Base-by-base conservation (phyloP, 2,888 invertebrate species). In the Bruchidius siliquastri region DNA sequence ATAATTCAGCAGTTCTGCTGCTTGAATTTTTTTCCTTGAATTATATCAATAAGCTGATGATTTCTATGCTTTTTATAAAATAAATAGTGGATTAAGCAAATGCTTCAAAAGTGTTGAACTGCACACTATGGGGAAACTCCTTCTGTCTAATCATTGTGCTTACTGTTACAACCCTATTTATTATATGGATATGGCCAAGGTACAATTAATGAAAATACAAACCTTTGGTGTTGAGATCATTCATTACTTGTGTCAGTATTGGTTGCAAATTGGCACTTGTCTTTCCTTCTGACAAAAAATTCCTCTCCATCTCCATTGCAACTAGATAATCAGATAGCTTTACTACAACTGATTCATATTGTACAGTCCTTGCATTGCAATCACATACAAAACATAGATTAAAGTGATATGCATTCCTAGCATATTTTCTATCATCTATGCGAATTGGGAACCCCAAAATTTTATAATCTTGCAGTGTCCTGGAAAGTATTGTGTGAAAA, bases 381-480 rank as follows among this genome's bases (percentile, higher is more conserved):
- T 96, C 95, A 83, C 96, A 97, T 0, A 98, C 96, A 84, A 98
- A 96, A 86, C 97, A 97, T 32, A 97, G 87, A 87, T 98, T 98
- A 88, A 98, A 98, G 76, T 97, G 93, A 82, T 96, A 95, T n/a
- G 96, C 95, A 87, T 98, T 98, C 72, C 98, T 89, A 20, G 93
- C 93, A 87, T 98, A 98, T 82, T 95, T 93, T 71, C 94, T 91
- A 86, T 94, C 92, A 81, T 95, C 94, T 74, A 98, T 97, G 77
- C 93, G 91, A 68, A 97, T 94, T 0, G 98, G 98, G 86, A 95
- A 97, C 0, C 97, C 97, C 20, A 98, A 90, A 79, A 98, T 95
- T 88, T 97, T 97, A 82, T 93, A 93, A 30, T 95, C 94, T 72
- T 90, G 87, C 13, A 92, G 87, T 74, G 92, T 92, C 76, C 92